Conservation (phyloP, 2,113 vertebrate species). For the Actinemys pallida region DNA sequence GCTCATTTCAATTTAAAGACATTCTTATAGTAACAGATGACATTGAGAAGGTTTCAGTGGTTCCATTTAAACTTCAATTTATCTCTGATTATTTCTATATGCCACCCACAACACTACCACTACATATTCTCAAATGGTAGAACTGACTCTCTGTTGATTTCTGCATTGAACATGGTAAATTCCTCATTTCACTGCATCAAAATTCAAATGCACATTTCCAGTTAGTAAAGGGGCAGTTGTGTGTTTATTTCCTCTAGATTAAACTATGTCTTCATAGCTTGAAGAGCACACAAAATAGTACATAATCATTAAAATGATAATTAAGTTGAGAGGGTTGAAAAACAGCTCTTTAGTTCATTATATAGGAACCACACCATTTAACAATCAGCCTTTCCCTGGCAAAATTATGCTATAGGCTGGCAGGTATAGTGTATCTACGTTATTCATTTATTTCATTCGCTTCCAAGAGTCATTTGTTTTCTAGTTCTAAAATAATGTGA, state of each 20-base stretch:
- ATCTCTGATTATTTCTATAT: background rate
- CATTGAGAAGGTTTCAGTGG: background rate
- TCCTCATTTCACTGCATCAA: background rate
- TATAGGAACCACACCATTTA: background rate
- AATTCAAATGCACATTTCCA: background rate
- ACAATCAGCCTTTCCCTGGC: background rate
- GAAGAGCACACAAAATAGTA: background rate
- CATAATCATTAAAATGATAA: background rate
- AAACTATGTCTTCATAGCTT: background rate
- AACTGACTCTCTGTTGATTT: background rate
- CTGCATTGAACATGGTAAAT: background rate
- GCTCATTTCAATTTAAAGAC: background rate
- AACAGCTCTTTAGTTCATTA: background rate
- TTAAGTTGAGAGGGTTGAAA: background rate
- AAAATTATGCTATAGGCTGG: background rate
- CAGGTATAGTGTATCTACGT: background rate
- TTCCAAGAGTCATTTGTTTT: background rate
- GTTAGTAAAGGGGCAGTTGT: background rate
- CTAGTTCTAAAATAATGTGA: background rate
- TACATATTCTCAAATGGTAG: accelerated
- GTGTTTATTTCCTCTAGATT: background rate
- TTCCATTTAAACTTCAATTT: background rate
- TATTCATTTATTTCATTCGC: background rate
- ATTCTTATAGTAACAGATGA: background rate
- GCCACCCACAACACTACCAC: background rate